These are phyloP conservation scores for Jordanella pulchra DNA, from an alignment of 2,797 vertebrate genomes.

Conservation along the genomic window DNA sequence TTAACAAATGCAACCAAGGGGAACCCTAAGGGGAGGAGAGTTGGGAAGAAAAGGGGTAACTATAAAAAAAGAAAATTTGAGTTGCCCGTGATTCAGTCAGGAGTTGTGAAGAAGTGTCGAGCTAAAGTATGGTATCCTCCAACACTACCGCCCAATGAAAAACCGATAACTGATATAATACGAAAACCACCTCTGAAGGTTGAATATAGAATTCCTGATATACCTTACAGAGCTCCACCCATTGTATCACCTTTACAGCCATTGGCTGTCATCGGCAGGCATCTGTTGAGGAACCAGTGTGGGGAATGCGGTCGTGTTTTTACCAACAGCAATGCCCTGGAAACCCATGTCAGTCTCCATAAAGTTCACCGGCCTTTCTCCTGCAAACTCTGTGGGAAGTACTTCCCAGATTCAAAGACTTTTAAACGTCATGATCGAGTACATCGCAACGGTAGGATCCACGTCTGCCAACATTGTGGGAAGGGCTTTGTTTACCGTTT, in stretches of 20 bases:
- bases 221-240: slow-evolving; percentile 35
- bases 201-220: slow-evolving; percentile 3
- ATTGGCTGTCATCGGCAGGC: slow-evolving; percentile 60
- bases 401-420: slow-evolving; percentile 69
- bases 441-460: slow-evolving; percentile 73
- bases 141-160: slow-evolving; percentile 9
- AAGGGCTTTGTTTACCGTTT: slow-evolving; percentile 81
- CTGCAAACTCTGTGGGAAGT: slow-evolving; percentile 75
- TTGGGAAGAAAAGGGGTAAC: slow-evolving; percentile 17
- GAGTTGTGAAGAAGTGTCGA: slow-evolving; percentile 12
- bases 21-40: not conserved
- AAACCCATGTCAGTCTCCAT: slow-evolving; percentile 77
- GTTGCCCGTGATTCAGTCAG: not conserved
- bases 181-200: slow-evolving; percentile 16
- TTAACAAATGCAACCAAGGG: slow-evolving; percentile 31
- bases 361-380: slow-evolving; percentile 67
- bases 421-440: slow-evolving; percentile 75
- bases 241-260: slow-evolving; percentile 65
- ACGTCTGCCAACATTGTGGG: slow-evolving; percentile 73
- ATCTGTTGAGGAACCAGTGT: slow-evolving; percentile 73
- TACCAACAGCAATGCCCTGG: slow-evolving; percentile 69
- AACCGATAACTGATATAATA: not conserved
- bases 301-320: slow-evolving; percentile 76
- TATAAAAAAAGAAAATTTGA: slow-evolving; percentile 3
- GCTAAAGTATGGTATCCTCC: slow-evolving; percentile 62